phyloP scores from a whole-genome alignment of 2,888 invertebrate genomes.

The Myathropa florea region DNA sequence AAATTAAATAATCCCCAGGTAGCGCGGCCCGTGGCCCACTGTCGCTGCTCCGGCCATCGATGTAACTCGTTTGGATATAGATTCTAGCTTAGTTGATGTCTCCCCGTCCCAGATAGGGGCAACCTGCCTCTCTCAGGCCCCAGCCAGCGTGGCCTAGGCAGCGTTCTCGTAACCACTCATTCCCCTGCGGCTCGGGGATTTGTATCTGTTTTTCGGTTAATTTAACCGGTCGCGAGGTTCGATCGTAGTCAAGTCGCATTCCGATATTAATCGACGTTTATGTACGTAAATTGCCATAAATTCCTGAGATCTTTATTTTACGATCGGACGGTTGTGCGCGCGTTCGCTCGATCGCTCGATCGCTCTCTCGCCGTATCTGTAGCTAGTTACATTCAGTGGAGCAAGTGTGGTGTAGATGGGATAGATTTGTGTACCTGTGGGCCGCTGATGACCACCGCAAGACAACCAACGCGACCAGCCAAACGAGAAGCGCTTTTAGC shows the following conservation, averaged over 20 bases:
- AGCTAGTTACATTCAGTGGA: conserved; percentile 15
- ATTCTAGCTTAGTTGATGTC: conserved; percentile 27
- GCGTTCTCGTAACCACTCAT: conserved; percentile 2
- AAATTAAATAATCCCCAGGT: conserved; percentile 57
- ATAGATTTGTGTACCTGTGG: conserved; percentile 1
- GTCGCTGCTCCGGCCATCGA: conserved; percentile 7
- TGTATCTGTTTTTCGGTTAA: conserved; percentile 7
- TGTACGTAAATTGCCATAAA: conserved; percentile 60
- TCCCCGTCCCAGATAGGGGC: no score
- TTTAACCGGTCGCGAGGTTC: conserved; percentile 45
- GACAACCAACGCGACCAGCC: neutral
- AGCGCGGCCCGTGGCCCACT: conserved; percentile 43
- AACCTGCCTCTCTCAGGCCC: no score
- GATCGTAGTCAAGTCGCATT: conserved; percentile 49
- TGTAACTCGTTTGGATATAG: conserved; percentile 51
- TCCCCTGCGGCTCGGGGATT: conserved; percentile 4
- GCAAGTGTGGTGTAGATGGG: conserved; percentile 19
- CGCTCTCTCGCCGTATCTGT: conserved; percentile 10
- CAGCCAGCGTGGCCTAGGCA: no score
- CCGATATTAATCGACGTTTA: conserved; percentile 54
- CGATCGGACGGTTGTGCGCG: neutral
- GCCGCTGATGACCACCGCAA: neutral
- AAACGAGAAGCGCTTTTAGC: conserved; percentile 45
- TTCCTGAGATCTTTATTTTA: conserved; percentile 55
- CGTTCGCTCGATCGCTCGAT: neutral